A percentile compares a stretch with the other conserved stretches of the same genome.
Conservation (phyloP, 2,888 invertebrate genomes). For the Helobdella robusta region DNA sequence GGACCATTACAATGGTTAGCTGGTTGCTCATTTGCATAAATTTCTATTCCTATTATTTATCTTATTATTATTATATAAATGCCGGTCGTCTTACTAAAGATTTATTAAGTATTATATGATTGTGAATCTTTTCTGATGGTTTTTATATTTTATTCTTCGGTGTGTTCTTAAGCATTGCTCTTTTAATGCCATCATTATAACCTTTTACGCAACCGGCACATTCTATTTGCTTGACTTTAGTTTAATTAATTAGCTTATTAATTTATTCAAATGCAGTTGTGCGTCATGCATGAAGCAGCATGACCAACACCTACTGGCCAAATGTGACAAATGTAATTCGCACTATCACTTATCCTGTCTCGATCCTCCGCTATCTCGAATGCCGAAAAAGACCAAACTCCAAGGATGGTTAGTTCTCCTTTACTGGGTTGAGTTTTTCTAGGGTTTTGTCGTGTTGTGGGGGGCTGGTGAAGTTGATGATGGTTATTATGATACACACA, state of each 20-base stretch:
- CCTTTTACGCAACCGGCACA: not conserved
- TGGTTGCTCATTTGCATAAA: not conserved
- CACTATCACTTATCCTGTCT: constrained; percentile 85
- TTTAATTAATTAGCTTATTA: no score
- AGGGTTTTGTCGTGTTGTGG: no score
- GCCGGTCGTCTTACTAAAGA: not conserved
- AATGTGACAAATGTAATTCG: constrained; percentile 81
- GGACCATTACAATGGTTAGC: not conserved
- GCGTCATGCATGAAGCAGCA: constrained; percentile 74
- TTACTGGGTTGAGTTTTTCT: no score
- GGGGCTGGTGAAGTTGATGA: no score
- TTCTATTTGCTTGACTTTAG: not conserved
- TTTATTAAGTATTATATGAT: not conserved
- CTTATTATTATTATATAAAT: not conserved
- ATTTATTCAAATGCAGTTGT: constrained; percentile 64
- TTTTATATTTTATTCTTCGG: no score
- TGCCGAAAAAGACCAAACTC: constrained; percentile 81
- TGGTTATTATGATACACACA: no score
- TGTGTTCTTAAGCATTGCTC: no score
- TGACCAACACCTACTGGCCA: constrained; percentile 81
- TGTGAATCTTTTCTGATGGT: not conserved
- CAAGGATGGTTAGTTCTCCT: constrained; percentile 69
- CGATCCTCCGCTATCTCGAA: constrained; percentile 84
- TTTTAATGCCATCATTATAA: no score
- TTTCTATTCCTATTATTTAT: not conserved